phyloP scores from a whole-genome alignment of 2,113 vertebrate genomes.

The Cryptotis parvus region DNA sequence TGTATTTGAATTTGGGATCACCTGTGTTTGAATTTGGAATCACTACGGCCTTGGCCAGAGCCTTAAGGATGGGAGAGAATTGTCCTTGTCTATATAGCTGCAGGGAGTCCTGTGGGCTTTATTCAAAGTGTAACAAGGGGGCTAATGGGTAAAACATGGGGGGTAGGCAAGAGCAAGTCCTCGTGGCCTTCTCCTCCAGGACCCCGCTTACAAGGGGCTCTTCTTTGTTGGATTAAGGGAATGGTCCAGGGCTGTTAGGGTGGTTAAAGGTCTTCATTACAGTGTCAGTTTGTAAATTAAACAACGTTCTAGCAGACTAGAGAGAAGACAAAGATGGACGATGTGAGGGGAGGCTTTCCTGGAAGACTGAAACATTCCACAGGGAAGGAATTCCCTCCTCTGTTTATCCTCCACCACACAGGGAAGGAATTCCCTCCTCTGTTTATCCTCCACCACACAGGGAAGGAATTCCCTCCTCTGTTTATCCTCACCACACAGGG shows the following conservation, averaged over 20 bases:
- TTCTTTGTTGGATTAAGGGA: background rate
- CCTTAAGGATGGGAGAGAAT: background rate
- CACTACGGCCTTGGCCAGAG: fast-evolving
- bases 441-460: no score
- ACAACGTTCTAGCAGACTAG: slow-evolving; percentile 24
- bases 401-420: no score
- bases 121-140: no score
- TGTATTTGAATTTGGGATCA: background rate
- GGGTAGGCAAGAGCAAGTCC: background rate
- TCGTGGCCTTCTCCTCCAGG: fast-evolving
- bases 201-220: background rate
- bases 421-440: no score
- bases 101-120: background rate
- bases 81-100: background rate
- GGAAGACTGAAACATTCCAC: background rate
- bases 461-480: no score
- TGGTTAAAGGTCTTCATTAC: slow-evolving; percentile 52
- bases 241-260: background rate
- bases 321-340: background rate
- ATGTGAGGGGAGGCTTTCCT: background rate
- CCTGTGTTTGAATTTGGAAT: background rate
- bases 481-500: no score
- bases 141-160: no score
- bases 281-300: background rate
- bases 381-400: no score